These are phyloP conservation scores for Acromyrmex heyeri DNA, from an alignment of 1,140 invertebrate genomes.

Conservation along the genomic window DNA sequence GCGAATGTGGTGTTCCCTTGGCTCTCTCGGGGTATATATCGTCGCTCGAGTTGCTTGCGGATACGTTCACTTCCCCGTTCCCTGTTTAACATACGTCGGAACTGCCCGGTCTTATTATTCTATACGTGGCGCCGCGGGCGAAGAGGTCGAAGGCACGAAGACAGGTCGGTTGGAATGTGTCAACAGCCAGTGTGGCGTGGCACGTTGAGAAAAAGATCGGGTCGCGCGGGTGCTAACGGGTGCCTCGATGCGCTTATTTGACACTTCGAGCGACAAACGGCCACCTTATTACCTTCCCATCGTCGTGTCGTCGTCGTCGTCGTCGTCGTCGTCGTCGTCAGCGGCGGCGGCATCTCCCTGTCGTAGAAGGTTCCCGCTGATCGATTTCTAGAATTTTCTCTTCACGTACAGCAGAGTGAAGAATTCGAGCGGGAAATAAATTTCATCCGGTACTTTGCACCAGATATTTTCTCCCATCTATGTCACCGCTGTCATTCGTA, in stretches of 20 bases:
- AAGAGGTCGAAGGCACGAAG: constrained; percentile 30
- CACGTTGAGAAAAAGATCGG: constrained; percentile 75
- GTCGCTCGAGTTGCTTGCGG: constrained; percentile 4
- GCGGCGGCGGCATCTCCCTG: constrained; percentile 39
- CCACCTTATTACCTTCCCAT: constrained; percentile 85
- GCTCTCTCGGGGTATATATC: background rate
- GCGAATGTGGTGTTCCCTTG: constrained; percentile 2
- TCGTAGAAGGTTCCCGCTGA: constrained; percentile 50
- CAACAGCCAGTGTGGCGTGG: constrained; percentile 65
- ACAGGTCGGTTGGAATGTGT: constrained; percentile 71
- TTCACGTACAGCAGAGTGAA: constrained; percentile 55
- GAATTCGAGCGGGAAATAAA: constrained; percentile 75
- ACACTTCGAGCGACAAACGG: constrained; percentile 85
- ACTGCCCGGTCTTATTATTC: constrained; percentile 68
- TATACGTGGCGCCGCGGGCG: constrained; percentile 41
- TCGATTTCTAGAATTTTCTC: constrained; percentile 71
- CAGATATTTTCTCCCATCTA: constrained; percentile 14
- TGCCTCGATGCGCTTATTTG: constrained; percentile 85
- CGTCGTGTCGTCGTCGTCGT: constrained; percentile 71
- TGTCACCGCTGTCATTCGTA: constrained; percentile 25
- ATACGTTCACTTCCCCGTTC: constrained; percentile 9
- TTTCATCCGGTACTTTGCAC: constrained; percentile 62
- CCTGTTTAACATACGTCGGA: constrained; percentile 59
- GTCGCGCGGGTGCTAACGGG: constrained; percentile 65
- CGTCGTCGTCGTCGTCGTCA: constrained; percentile 39